These are phyloP conservation scores for Ephestia elutella DNA, from an alignment of 1,140 invertebrate genomes.

Conservation along the genomic window DNA sequence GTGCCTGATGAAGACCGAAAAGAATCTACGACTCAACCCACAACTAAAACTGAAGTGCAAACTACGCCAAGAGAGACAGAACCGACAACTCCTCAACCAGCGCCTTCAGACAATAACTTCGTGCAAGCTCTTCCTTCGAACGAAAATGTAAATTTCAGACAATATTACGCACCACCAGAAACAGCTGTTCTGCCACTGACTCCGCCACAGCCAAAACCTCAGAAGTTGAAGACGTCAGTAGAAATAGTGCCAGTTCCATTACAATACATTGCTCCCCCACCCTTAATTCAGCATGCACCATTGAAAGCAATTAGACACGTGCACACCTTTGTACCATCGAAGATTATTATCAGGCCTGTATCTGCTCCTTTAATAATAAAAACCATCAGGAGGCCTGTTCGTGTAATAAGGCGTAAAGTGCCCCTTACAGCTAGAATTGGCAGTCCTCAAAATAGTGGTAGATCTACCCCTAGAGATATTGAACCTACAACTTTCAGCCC, in stretches of 20 bases:
- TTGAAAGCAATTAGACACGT: constrained; percentile 41
- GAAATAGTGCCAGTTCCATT: constrained; percentile 59
- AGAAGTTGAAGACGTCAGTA: constrained; percentile 58
- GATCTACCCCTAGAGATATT: constrained; percentile 32
- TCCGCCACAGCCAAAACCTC: constrained; percentile 17
- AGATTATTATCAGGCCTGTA: constrained; percentile 51
- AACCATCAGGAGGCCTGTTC: constrained; percentile 26
- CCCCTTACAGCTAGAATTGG: constrained; percentile 22
- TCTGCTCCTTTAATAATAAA: constrained; percentile 25
- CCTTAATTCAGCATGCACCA: constrained; percentile 21
- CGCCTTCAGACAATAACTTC: constrained; percentile 51
- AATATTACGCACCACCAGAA: constrained; percentile 35
- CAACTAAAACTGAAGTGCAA: constrained; percentile 21
- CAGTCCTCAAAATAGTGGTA: constrained; percentile 27
- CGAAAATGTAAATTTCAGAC: constrained; percentile 53
- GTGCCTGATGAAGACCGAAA: constrained; percentile 34
- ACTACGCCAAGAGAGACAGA: constrained; percentile 27
- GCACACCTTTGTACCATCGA: constrained; percentile 51
- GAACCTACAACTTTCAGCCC: constrained; percentile 54
- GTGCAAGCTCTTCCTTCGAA: constrained; percentile 54
- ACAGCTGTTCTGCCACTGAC: constrained; percentile 8
- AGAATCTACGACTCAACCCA: constrained; percentile 40
- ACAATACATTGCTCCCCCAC: constrained; percentile 58
- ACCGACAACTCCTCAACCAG: constrained; percentile 40
- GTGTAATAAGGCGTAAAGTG: constrained; percentile 30